A percentile compares a stretch with the other conserved stretches of the same genome.
phyloP scores from a whole-genome alignment of 2,113 vertebrate genomes.

The Penelope pileata region DNA sequence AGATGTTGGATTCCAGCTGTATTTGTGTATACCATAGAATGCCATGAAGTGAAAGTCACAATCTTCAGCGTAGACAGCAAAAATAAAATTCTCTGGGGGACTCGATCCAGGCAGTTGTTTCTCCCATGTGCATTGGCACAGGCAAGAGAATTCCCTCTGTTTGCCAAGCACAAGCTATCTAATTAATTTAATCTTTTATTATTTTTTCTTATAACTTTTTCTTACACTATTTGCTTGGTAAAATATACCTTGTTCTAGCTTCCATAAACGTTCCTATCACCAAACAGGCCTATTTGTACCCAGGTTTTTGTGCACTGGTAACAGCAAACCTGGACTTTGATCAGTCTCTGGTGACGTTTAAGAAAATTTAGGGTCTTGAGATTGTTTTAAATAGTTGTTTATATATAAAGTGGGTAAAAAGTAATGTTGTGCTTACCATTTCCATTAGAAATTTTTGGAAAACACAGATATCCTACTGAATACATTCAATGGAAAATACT shows the following conservation, averaged over 20 bases:
- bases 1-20: background rate
- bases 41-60: background rate
- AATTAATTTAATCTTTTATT: background rate
- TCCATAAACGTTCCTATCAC: background rate
- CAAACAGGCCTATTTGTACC: background rate
- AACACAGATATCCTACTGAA: background rate
- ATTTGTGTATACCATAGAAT: background rate
- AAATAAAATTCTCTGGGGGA: background rate
- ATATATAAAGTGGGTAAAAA: background rate
- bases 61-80: background rate
- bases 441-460: background rate
- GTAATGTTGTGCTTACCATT: background rate
- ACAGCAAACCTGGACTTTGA: background rate
- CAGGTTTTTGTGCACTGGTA: background rate
- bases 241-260: background rate
- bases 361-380: background rate
- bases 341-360: background rate
- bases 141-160: background rate
- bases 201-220: background rate
- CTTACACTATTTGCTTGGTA: background rate
- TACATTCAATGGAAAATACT: background rate
- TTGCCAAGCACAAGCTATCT: background rate
- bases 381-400: background rate
- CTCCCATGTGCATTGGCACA: background rate
- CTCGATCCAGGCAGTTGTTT: background rate